A percentile compares a stretch with the other conserved stretches of the same genome.
These are phyloP conservation scores for Monomorium pharaonis DNA, from an alignment of 1,140 invertebrate species.

Conservation along the genomic window DNA sequence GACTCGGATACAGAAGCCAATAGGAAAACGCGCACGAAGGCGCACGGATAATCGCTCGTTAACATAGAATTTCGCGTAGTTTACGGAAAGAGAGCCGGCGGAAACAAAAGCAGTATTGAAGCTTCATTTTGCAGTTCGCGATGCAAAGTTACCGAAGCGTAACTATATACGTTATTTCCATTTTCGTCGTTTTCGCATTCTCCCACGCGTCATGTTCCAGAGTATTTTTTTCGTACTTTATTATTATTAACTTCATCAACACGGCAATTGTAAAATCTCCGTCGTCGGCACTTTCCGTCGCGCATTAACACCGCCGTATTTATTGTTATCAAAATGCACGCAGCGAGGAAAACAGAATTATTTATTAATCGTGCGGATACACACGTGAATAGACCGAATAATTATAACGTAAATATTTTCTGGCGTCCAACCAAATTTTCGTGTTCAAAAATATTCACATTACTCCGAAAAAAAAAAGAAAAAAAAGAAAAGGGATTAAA, in stretches of 20 bases:
- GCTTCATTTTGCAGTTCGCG: slow-evolving; percentile 48
- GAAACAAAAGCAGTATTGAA: slow-evolving; percentile 44
- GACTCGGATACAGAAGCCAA: background rate
- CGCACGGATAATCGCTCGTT: slow-evolving; percentile 44
- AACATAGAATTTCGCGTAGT: slow-evolving; percentile 51
- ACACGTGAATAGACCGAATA: slow-evolving; percentile 2
- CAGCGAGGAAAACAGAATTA: slow-evolving; percentile 22
- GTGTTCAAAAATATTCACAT: background rate
- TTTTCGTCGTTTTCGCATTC: background rate
- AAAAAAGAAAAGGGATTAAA: slow-evolving; percentile 6
- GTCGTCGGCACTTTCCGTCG: slow-evolving; percentile 6
- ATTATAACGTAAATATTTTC: slow-evolving; percentile 32
- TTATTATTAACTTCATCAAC: slow-evolving; percentile 56
- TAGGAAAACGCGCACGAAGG: slow-evolving; percentile 18
- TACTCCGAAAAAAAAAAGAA: background rate
- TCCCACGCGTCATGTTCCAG: background rate
- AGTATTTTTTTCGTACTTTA: slow-evolving; percentile 34
- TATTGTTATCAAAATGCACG: slow-evolving; percentile 44
- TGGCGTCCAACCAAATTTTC: background rate
- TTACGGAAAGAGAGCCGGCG: slow-evolving; percentile 20
- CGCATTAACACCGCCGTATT: background rate
- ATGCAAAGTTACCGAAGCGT: background rate
- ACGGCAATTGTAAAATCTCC: slow-evolving; percentile 29
- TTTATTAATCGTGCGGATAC: slow-evolving; percentile 44
- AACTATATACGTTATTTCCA: slow-evolving; percentile 19